A percentile compares a stretch with the other conserved stretches of the same genome.
Conservation (phyloP, 2,113 vertebrate species). For the Muntiacus muntjak region DNA sequence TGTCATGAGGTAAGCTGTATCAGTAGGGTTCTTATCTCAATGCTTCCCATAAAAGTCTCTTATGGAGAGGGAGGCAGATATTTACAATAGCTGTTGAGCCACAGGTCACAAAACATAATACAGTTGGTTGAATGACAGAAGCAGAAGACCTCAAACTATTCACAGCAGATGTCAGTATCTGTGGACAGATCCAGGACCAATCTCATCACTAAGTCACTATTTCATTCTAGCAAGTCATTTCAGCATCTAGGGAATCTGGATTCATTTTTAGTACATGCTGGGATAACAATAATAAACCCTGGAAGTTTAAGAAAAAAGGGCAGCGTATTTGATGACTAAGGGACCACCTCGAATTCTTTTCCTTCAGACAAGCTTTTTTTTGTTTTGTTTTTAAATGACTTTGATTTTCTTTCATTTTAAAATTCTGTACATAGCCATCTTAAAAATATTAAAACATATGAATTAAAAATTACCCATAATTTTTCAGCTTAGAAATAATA, state of each 20-base stretch:
- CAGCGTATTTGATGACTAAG: conserved; percentile 27
- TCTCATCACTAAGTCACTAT: conserved; percentile 27
- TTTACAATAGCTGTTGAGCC: conserved; percentile 39
- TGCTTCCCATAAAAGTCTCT: conserved; percentile 51
- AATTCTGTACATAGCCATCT: background rate
- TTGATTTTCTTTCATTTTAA: conserved; percentile 1
- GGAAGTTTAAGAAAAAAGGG: conserved; percentile 21
- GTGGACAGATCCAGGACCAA: background rate
- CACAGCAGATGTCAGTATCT: background rate
- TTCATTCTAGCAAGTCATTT: conserved; percentile 12
- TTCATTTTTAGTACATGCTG: background rate
- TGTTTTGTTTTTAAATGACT: background rate
- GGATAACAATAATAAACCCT: conserved; percentile 24
- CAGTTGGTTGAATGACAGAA: conserved; percentile 13
- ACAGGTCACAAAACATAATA: conserved; percentile 62
- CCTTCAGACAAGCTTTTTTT: background rate
- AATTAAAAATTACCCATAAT: background rate
- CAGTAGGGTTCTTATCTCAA: conserved; percentile 35
- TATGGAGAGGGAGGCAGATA: conserved; percentile 2
- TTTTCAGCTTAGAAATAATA: background rate
- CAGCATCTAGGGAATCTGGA: background rate
- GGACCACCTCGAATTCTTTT: background rate
- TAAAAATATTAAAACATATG: background rate
- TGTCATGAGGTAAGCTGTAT: conserved; percentile 42
- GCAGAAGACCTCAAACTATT: conserved; percentile 10